Conservation (phyloP, 2,113 vertebrate genomes). For the Cyanistes caeruleus region DNA sequence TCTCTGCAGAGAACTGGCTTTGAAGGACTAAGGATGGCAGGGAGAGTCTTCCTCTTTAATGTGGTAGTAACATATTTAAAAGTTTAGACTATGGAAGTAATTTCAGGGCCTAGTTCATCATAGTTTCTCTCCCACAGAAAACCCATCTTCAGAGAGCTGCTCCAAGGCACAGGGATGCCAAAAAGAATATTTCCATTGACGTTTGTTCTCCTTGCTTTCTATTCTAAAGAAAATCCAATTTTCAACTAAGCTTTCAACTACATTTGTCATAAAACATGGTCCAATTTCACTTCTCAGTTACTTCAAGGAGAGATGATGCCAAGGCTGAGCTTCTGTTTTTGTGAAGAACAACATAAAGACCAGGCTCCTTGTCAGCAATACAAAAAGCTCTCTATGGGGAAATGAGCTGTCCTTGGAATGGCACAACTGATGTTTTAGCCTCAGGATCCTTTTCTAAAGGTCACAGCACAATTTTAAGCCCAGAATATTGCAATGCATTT, state of each 20-base stretch:
- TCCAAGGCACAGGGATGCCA: background rate
- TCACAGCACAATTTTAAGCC: slow-evolving; percentile 2
- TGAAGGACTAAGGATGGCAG: background rate
- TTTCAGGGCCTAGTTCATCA: background rate
- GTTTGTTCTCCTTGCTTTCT: background rate
- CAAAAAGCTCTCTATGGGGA: slow-evolving; percentile 6
- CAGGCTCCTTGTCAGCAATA: slow-evolving; percentile 32
- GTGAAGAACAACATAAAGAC: background rate
- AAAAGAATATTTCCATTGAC: slow-evolving; percentile 36
- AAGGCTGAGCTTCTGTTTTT: slow-evolving; percentile 22
- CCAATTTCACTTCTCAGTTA: background rate
- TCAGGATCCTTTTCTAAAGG: slow-evolving; percentile 45
- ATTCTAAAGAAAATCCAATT: slow-evolving; percentile 30
- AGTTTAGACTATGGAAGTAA: background rate
- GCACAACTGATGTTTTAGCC: slow-evolving; percentile 35
- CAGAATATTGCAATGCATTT: background rate
- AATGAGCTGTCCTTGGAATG: slow-evolving; percentile 26
- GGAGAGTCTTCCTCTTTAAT: background rate
- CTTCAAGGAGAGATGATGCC: slow-evolving; percentile 4
- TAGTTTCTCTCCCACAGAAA: background rate
- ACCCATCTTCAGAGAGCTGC: background rate
- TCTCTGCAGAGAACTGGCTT: background rate
- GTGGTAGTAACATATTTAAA: slow-evolving; percentile 14
- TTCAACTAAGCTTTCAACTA: background rate
- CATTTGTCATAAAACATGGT: slow-evolving; percentile 15